Evolutionary conservation across 2,797 vertebrate genomes (phyloP), one percentile per base, ranked within the genome.

Genomic region (Alcedo quadribrachys): DNA sequence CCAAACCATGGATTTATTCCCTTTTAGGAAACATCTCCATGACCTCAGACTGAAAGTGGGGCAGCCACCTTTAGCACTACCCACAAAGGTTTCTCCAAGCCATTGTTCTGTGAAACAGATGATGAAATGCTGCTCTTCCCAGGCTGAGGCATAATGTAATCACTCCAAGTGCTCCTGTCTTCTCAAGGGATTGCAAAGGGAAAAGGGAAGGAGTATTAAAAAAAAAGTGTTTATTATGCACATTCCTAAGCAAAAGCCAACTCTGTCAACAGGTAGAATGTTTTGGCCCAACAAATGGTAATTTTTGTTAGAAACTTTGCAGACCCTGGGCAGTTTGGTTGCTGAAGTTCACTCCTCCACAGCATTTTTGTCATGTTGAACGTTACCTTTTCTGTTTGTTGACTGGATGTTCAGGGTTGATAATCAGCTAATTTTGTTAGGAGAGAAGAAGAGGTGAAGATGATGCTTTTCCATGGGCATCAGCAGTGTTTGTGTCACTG

Each of bases 71-170:
- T 92, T 24, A 90, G 22, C 53, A 19, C 80, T 93, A 61, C 60
- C 77, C 80, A 70, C 68, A 88, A 76, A 92, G 24, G 11, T 46
- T 92, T 81, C 82, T 94, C 91, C 91, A 96, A 91, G 94, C 77
- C 80, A 81, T 79, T 93, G 42, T 75, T 96, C 27, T 54, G 81
- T 90, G 85, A 74, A 92, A 66, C 15, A 21, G 12, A 20, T 88
- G 83, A 94, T 87, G 89, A 94, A 96, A 95, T 86, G 35, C 75
- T 76, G 68, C 91, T 75, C 83, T 94, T 93, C 91, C 92, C 85
- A 95, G 75, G 74, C 75, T 86, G 60, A 88, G 68, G 83, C 65
- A 77, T 86, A 88, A 80, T 0, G 12, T 90, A 91, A 91, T 58
- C 80, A 43, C 85, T 89, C 87, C 68, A 80, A 93, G 37, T 16